A percentile compares a stretch with the other conserved stretches of the same genome.
phyloP scores from a whole-genome alignment of 2,888 invertebrate species.

The Camponotus fellah region DNA sequence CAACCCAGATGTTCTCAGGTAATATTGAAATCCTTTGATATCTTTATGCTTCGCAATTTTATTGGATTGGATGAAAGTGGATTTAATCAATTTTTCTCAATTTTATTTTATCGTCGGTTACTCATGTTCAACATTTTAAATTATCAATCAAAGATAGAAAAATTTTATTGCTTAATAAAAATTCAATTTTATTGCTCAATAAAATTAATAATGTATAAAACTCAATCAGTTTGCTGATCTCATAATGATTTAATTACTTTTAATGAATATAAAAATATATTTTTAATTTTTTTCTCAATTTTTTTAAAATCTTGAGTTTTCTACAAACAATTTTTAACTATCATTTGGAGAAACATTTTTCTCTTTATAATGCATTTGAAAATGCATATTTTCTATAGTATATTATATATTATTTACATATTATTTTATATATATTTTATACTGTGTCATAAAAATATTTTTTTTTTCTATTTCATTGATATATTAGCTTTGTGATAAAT shows the following conservation, averaged over 20 bases:
- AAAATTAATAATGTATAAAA: neutral
- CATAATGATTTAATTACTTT: conserved; percentile 28
- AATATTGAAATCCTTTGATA: conserved; percentile 13
- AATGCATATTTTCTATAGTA: conserved; percentile 10
- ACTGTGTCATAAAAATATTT: neutral
- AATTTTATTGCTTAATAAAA: neutral
- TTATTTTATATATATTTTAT: neutral
- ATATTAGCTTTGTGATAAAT: conserved; percentile 9
- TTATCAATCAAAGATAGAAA: neutral
- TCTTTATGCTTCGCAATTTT: neutral
- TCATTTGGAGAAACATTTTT: neutral
- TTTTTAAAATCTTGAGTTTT: neutral
- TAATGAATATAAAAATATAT: neutral
- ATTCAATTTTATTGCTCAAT: neutral
- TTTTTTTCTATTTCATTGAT: neutral
- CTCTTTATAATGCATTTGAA: neutral
- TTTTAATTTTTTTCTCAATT: neutral
- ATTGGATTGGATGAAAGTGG: too few relatives aligned
- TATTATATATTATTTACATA: neutral
- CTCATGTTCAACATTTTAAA: neutral
- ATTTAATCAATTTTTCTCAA: conserved; percentile 13
- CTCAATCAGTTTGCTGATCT: neutral
- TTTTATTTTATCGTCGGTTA: neutral
- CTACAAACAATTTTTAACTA: neutral
- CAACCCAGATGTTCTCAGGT: neutral